Evolutionary conservation across 2,888 invertebrate species (phyloP), one percentile per base, ranked within the genome.

Genomic region (Drosophila siamana): DNA sequence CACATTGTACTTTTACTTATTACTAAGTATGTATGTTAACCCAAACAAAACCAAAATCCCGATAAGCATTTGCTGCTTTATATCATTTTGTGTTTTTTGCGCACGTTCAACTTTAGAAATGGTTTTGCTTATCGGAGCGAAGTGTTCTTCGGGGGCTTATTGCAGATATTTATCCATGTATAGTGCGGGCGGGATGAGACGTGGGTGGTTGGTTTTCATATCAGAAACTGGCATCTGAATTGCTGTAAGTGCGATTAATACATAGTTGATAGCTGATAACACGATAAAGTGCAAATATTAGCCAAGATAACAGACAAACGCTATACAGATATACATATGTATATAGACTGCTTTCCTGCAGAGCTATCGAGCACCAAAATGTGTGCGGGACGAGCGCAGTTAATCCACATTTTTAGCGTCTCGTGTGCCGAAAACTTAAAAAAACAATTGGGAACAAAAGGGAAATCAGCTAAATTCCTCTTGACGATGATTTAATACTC

Each of bases 341-440:
- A 19, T 19, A 19, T 36, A 13, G 36, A 4, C 26, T 19, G 24
- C 15, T 4, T 13, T 24, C 0, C 6, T 22, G n/a, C 13, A 33
- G 13, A 43, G 13, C 2, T 8, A 5, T 28, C 28, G 28, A 28
- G 28, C 28, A 36, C 13, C 22, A 15, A 28, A 47, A 1, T 8
- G 24, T 6, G 26, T 28, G 41, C 40, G 55, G 6, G 26, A 38
- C 36, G 54, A 22, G 54, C 28, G 61, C 54, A 61, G 16, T 24
- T 40, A 54, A 54, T 30, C 13, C 13, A 30, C 19, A 54, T 30
- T 67, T 84, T 81, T 79, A 28, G 79, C 72, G 72, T 70, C 61
- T 74, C 77, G 85, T 79, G 85, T 79, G 85, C 69, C 68, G 28
- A 69, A 47, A 47, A 11, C 1, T 11, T 4, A 36, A 38, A 38